A percentile compares a stretch with the other conserved stretches of the same genome.
phyloP scores from a whole-genome alignment of 2,113 vertebrate species.

The Rousettus leschenaultii region DNA sequence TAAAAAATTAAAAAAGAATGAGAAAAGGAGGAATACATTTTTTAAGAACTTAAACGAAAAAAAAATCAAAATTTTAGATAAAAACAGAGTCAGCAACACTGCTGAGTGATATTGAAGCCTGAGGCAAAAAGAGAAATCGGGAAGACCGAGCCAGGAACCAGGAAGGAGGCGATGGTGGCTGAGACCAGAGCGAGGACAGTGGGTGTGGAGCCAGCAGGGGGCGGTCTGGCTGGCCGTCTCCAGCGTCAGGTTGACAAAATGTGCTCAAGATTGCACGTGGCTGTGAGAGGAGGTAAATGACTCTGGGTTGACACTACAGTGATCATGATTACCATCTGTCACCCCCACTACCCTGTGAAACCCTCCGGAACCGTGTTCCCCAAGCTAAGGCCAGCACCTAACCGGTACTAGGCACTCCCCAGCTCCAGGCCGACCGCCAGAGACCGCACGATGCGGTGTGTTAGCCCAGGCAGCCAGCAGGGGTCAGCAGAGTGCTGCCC shows the following conservation, averaged over 20 bases:
- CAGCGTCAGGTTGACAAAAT: neutral
- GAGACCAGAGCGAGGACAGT: neutral
- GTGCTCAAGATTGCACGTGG: neutral
- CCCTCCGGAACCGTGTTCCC: neutral
- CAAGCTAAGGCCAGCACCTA: neutral
- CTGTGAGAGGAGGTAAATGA: neutral
- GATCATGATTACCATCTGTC: neutral
- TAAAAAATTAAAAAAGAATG: too few species aligned
- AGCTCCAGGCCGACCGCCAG: neutral
- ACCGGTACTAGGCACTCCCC: fast-evolving
- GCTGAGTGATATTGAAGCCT: neutral
- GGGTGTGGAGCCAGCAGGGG: neutral
- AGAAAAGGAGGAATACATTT: too few species aligned
- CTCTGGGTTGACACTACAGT: neutral
- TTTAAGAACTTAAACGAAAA: too few species aligned
- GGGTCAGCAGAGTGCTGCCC: conserved; percentile 47
- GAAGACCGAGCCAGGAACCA: neutral
- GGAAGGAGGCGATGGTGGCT: neutral
- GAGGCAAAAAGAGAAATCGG: neutral
- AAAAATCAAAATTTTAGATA: neutral
- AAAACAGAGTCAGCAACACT: neutral
- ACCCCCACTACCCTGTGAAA: neutral
- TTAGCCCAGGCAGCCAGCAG: conserved; percentile 1
- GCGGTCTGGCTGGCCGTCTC: too few species aligned
- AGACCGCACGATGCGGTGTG: neutral